Evolutionary conservation across 2,888 invertebrate species (phyloP).

Genomic region (Nymphalis c-album): DNA sequence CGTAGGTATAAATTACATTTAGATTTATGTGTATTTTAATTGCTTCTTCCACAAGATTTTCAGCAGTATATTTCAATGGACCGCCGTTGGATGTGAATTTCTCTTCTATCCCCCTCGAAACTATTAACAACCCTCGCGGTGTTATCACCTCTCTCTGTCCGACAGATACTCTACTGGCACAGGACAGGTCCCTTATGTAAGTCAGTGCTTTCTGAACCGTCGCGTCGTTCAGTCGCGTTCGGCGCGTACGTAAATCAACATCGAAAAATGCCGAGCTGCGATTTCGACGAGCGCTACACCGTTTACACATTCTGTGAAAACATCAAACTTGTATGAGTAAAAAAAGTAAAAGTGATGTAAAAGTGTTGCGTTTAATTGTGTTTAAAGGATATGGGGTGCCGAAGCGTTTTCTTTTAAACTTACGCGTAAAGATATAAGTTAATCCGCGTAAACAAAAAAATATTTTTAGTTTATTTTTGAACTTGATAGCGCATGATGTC

Average conservation of each 20-base stretch:
- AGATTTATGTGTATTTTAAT: conserved; percentile 76
- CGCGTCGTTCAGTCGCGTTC: conserved; percentile 54
- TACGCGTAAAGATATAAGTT: conserved; percentile 59
- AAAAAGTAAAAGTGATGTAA: conserved; percentile 46
- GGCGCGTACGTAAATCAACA: conserved; percentile 41
- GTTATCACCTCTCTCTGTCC: conserved; percentile 64
- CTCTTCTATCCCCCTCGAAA: conserved; percentile 65
- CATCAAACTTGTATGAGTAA: conserved; percentile 52
- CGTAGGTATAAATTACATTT: conserved; percentile 45
- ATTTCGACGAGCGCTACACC: conserved; percentile 30
- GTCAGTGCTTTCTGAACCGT: conserved; percentile 65
- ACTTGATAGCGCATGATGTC: conserved; percentile 57
- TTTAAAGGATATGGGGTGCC: conserved; percentile 52
- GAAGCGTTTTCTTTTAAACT: conserved; percentile 59
- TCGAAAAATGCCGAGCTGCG: conserved; percentile 59
- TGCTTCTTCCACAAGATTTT: conserved; percentile 75
- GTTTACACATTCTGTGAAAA: conserved; percentile 30
- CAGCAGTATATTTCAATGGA: conserved; percentile 58
- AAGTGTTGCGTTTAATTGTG: conserved; percentile 50
- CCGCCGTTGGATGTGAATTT: conserved; percentile 63
- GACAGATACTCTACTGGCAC: conserved; percentile 63
- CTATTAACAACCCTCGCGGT: conserved; percentile 65
- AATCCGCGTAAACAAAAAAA: conserved; percentile 59
- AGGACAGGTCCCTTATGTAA: conserved; percentile 78
- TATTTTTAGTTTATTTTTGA: conserved; percentile 59